Conservation (phyloP, 2,888 invertebrate species). For the Patella pellucida region DNA sequence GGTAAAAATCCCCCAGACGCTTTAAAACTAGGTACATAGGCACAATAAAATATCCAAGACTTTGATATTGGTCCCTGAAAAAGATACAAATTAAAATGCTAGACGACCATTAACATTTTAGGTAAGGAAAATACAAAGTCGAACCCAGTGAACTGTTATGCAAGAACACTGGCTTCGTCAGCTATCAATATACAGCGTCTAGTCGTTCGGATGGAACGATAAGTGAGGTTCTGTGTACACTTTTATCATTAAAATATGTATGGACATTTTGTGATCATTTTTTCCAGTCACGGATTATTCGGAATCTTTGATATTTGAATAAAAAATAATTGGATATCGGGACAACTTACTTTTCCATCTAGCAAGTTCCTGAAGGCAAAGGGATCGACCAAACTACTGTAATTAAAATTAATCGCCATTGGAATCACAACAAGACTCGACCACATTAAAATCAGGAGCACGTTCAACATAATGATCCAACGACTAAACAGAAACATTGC, state of each 20-base stretch:
- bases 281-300: too few relatives aligned
- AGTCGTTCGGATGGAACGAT: too few relatives aligned
- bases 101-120: too few relatives aligned
- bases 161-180: too few relatives aligned
- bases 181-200: too few relatives aligned
- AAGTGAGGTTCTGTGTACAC: too few relatives aligned
- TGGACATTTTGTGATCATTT: too few relatives aligned
- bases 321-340: too few relatives aligned
- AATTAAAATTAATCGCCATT: slow-evolving; percentile 41
- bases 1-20: background rate
- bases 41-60: slow-evolving; percentile 53
- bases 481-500: slow-evolving; percentile 53
- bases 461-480: slow-evolving; percentile 50
- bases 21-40: slow-evolving; percentile 28
- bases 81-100: background rate
- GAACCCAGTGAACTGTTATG: too few relatives aligned
- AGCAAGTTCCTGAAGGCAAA: slow-evolving; percentile 45
- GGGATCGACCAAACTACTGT: slow-evolving; percentile 30
- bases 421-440: slow-evolving; percentile 46
- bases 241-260: too few relatives aligned
- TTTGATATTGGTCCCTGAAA: slow-evolving; percentile 47
- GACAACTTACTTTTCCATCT: slow-evolving; percentile 47
- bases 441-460: slow-evolving; percentile 46
- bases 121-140: too few relatives aligned
- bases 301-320: too few relatives aligned